A percentile compares a stretch with the other conserved stretches of the same genome.
Evolutionary conservation across 2,113 vertebrate species (phyloP).

Genomic region (Tragelaphus imberbis): DNA sequence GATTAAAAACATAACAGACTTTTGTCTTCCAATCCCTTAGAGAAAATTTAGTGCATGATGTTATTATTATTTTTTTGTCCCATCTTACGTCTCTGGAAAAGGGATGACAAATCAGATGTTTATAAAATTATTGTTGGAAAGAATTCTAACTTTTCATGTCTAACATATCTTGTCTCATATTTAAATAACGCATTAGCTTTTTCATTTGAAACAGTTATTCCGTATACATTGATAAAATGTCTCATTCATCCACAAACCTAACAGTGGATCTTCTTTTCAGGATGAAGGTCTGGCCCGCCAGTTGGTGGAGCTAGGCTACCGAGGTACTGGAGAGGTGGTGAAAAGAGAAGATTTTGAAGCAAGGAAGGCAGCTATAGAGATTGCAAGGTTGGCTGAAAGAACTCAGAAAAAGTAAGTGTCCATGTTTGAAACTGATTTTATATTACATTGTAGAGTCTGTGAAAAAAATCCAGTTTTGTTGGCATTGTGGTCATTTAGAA

Average conservation of each 20-base stretch:
- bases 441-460: not conserved
- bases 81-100: not conserved
- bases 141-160: not conserved
- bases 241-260: not conserved
- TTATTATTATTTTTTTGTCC: not conserved
- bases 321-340: slow-evolving; percentile 81
- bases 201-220: not conserved
- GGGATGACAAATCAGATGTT: not conserved
- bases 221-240: not conserved
- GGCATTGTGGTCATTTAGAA: not conserved
- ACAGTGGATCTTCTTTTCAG: slow-evolving; percentile 67
- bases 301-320: slow-evolving; percentile 86
- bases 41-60: slow-evolving; percentile 29
- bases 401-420: slow-evolving; percentile 82
- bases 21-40: slow-evolving; percentile 32
- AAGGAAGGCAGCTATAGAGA: slow-evolving; percentile 81
- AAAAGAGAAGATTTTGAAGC: slow-evolving; percentile 86
- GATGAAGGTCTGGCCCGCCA: slow-evolving; percentile 82
- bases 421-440: not conserved
- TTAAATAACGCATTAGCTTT: not conserved
- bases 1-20: slow-evolving; percentile 53
- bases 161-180: not conserved
- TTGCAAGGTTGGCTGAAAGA: slow-evolving; percentile 75
- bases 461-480: not conserved
- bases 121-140: not conserved